Evolutionary conservation across 2,113 vertebrate genomes (phyloP).

Genomic region (Crotalus viridis): DNA sequence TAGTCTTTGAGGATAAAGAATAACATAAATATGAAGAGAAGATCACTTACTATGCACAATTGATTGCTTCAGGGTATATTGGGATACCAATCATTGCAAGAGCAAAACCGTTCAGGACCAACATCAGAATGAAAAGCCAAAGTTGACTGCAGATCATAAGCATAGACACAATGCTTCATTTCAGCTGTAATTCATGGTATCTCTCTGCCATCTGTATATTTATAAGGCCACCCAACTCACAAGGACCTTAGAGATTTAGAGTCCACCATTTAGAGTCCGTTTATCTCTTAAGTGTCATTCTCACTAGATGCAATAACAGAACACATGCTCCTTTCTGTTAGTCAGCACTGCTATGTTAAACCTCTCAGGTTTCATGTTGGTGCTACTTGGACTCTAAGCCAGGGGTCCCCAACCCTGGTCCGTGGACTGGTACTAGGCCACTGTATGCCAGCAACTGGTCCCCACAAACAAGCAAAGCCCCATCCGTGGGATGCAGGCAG

Average conservation of each 20-base stretch:
- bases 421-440: no score
- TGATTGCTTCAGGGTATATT: conserved; percentile 87
- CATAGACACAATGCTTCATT: neutral
- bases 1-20: neutral
- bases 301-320: neutral
- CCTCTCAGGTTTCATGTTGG: neutral
- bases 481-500: no score
- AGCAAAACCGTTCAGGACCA: conserved; percentile 85
- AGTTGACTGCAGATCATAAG: conserved; percentile 76
- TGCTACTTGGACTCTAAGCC: neutral
- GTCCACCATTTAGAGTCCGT: neutral
- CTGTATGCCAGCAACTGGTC: no score
- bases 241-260: neutral
- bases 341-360: neutral
- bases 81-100: conserved; percentile 86
- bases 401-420: no score
- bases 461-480: no score
- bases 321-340: neutral
- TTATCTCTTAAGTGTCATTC: neutral
- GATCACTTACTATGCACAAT: conserved; percentile 84
- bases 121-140: conserved; percentile 85
- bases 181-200: neutral
- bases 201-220: neutral
- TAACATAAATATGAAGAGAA: neutral
- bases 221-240: neutral